Evolutionary conservation across 1,140 invertebrate genomes (phyloP).

Genomic region (Choristoneura fumiferana): DNA sequence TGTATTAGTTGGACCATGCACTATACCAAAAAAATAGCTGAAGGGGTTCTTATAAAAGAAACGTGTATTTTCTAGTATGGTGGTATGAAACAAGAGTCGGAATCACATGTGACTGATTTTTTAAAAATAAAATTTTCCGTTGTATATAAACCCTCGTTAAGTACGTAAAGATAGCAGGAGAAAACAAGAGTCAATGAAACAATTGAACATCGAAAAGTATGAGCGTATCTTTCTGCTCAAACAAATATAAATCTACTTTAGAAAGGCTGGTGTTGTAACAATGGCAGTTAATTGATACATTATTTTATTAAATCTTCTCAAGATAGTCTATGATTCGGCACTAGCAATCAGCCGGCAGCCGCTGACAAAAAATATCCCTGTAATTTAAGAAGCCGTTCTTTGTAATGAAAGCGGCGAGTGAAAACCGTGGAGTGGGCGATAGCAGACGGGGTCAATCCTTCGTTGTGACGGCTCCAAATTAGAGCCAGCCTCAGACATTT

Average conservation of each 20-base stretch:
- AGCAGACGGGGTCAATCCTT: constrained; percentile 43
- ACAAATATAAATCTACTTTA: too few species aligned
- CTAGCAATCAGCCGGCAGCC: not conserved
- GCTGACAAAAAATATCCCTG: constrained; percentile 5
- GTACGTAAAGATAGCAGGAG: too few species aligned
- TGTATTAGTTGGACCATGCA: too few species aligned
- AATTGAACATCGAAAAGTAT: too few species aligned
- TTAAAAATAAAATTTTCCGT: too few species aligned
- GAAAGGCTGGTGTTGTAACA: not conserved
- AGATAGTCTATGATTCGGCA: constrained; percentile 8
- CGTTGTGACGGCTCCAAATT: constrained; percentile 46
- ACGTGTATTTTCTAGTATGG: too few species aligned
- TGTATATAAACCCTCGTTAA: not conserved
- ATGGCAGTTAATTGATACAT: not conserved
- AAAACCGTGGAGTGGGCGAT: constrained; percentile 36
- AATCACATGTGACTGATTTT: too few species aligned
- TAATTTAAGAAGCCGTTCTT: constrained; percentile 21
- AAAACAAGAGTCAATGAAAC: too few species aligned
- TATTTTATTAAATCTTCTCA: not conserved
- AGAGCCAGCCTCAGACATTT: constrained; percentile 53
- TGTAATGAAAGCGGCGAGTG: constrained; percentile 26
- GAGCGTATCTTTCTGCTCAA: too few species aligned
- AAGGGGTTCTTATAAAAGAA: too few species aligned
- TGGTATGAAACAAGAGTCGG: too few species aligned
- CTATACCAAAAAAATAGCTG: too few species aligned